Percentiles rank a stretch among this genome's conserved stretches.
Evolutionary conservation across 2,797 vertebrate genomes (phyloP).

Genomic region (Falco concolor): DNA sequence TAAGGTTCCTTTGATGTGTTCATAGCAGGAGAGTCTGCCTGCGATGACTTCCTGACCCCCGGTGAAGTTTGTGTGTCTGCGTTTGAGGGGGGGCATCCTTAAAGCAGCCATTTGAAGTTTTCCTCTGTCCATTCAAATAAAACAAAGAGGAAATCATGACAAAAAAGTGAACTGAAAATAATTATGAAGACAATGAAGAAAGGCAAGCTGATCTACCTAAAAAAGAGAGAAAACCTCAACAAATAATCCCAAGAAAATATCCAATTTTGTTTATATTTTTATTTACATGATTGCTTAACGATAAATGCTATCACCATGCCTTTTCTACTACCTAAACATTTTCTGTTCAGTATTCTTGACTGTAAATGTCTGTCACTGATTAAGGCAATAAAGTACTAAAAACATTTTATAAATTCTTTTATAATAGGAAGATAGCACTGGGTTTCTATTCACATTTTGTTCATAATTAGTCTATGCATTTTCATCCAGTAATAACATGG

Average conservation of each 20-base stretch:
- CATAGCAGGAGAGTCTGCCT: background rate
- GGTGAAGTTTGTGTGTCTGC: background rate
- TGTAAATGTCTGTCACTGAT: background rate
- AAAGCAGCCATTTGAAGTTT: background rate
- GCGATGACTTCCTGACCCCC: background rate
- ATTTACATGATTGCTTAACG: background rate
- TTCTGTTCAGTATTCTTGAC: background rate
- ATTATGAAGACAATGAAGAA: background rate
- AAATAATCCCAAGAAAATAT: background rate
- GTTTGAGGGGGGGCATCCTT: background rate
- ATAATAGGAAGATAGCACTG: background rate
- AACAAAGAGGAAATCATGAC: background rate
- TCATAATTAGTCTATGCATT: background rate
- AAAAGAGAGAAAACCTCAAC: background rate
- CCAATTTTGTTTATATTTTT: background rate
- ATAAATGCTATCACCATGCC: background rate
- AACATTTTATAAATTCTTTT: background rate
- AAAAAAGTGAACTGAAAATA: background rate
- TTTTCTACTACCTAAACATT: background rate
- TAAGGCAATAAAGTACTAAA: background rate
- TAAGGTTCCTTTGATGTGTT: background rate
- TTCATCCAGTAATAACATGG: background rate
- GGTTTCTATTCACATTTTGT: background rate
- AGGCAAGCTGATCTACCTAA: background rate
- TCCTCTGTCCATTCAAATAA: background rate